Evolutionary conservation across 2,113 vertebrate species (phyloP), one percentile per base, ranked within the genome.

Genomic region (Probosciger aterrimus): DNA sequence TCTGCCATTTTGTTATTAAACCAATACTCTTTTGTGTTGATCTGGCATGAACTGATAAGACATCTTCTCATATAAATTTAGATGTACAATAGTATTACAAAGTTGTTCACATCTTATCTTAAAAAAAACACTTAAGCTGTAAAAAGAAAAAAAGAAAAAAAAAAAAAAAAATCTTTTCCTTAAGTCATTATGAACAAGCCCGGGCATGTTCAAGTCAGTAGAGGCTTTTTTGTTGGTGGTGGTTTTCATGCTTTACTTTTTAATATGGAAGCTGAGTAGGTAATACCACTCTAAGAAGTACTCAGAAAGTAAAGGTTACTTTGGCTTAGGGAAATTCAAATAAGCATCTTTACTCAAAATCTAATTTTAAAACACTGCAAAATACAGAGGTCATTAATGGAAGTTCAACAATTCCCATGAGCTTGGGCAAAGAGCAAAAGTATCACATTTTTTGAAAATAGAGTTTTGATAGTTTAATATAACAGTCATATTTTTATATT

Each of bases 131-230:
- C 2, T 41, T 35, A 17, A 7, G 12, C 6, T 64, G 5, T 44
- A 60, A 73, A 65, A 19, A 79, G 30, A 64, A 74, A 47, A 5
- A 31, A 1, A 52, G 4, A 28, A 1, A 0, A 69, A 7, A 43
- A 74, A 67, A 67, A 49, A 6, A 43, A 74, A 67, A 67, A 49
- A 6, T 17, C 64, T 22, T 76, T 79, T 35, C 25, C n/a, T 65
- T 76, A n/a, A 8, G 0, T 74, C 15, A 55, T 70, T 70, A 41
- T 57, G 28, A 89, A 20, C 74, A 86, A 82, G 37, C n/a, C 15
- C 18, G 7, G 12, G 37, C 12, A 80, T 0, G 0, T 52, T 60
- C 22, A 67, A 73, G 17, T 52, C 37, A 49, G n/a, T 1, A 44
- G 18, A 10, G 19, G 3, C 9, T 55, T 37, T 47, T 15, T 7